Evolutionary conservation across 2,113 vertebrate species (phyloP).

Genomic region (Forbesichthys papilliferus): DNA sequence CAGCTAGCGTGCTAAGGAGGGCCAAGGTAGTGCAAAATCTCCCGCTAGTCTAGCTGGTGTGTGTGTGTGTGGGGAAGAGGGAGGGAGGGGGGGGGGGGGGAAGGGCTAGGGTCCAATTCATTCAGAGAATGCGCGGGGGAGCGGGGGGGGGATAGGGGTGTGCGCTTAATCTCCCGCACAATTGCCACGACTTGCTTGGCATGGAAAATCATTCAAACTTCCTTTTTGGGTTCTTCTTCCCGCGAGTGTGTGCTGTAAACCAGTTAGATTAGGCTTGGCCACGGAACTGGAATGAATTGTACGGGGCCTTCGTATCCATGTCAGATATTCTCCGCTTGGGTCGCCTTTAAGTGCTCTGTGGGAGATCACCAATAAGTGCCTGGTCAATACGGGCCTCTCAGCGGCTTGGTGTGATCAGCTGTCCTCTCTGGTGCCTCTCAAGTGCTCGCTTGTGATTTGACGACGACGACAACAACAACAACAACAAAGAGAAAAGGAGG

Average conservation of each 20-base stretch:
- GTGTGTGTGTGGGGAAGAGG: constrained; percentile 6
- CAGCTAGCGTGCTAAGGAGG: constrained; percentile 5
- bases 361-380: constrained; percentile 22
- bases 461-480: neutral
- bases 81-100: constrained; percentile 1
- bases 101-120: constrained; percentile 8
- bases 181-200: constrained; percentile 46
- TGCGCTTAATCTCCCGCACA: constrained; percentile 15
- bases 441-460: constrained; percentile 46
- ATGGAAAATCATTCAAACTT: constrained; percentile 30
- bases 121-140: too few species aligned
- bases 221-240: constrained; percentile 20
- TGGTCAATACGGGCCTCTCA: constrained; percentile 33
- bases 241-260: constrained; percentile 52
- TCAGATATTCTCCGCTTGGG: constrained; percentile 36
- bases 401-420: constrained; percentile 17
- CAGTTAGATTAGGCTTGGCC: constrained; percentile 51
- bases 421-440: constrained; percentile 31
- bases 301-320: constrained; percentile 38
- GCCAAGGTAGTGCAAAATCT: constrained; percentile 65
- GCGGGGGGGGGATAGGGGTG: too few species aligned
- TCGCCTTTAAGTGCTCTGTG: constrained; percentile 12
- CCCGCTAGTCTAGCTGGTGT: constrained; percentile 55
- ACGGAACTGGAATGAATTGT: constrained; percentile 52
- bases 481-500: constrained; percentile 29